These are phyloP conservation scores for Entomobrya multifasciata DNA, from an alignment of 2,888 invertebrate species.

Conservation along the genomic window DNA sequence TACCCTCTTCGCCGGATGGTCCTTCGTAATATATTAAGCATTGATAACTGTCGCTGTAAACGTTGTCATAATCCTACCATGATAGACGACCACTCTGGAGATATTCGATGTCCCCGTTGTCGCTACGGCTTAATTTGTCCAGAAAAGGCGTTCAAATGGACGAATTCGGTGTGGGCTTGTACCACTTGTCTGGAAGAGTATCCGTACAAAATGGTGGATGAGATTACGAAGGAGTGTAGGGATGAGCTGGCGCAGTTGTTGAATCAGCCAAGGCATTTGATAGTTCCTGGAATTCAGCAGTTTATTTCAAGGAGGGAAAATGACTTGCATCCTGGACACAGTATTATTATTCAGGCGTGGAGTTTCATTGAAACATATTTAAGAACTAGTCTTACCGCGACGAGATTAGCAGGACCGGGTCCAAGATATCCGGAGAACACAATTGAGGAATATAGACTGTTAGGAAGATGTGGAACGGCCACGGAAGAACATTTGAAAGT, in stretches of 20 bases:
- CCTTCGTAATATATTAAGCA: conserved; percentile 70
- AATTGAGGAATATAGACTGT: conserved; percentile 71
- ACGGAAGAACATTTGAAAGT: conserved; percentile 74
- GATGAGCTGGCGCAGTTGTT: conserved; percentile 35
- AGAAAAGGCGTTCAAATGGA: conserved; percentile 72
- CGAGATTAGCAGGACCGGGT: conserved; percentile 61
- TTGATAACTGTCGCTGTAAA: conserved; percentile 73
- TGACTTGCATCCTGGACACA: conserved; percentile 74
- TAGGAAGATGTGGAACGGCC: conserved; percentile 72
- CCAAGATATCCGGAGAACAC: conserved; percentile 57
- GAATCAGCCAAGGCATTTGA: not conserved
- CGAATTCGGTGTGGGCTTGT: conserved; percentile 78
- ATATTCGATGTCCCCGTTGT: conserved; percentile 75
- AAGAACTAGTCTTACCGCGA: conserved; percentile 55
- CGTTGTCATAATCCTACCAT: conserved; percentile 70
- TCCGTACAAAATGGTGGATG: conserved; percentile 62
- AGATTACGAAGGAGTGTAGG: conserved; percentile 57
- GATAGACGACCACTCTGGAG: conserved; percentile 68
- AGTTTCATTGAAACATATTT: conserved; percentile 75
- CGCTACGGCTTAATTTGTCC: conserved; percentile 71
- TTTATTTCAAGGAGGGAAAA: conserved; percentile 66
- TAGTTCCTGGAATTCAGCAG: conserved; percentile 48
- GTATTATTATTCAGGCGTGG: conserved; percentile 75
- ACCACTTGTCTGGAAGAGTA: conserved; percentile 76
- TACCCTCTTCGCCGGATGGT: conserved; percentile 68